A percentile compares a stretch with the other conserved stretches of the same genome.
Conservation (phyloP, 2,797 vertebrate genomes). For the Danio tinwini region DNA sequence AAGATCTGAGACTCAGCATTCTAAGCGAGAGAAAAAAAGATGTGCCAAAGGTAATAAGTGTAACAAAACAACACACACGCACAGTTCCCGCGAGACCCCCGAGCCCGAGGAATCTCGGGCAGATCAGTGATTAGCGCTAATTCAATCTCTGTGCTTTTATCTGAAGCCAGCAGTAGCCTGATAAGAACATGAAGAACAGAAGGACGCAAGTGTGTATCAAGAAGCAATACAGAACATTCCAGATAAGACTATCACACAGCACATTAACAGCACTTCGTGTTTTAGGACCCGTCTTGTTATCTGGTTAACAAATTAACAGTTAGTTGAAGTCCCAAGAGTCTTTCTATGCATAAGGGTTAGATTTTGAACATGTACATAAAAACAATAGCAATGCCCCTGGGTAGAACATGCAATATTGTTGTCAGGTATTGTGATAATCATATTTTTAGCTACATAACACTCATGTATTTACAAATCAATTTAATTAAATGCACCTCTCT, state of each 20-base stretch:
- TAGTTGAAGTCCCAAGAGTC: background rate
- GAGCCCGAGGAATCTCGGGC: constrained; percentile 27
- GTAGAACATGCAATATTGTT: too few species aligned
- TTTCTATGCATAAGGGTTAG: background rate
- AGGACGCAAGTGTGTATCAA: constrained; percentile 19
- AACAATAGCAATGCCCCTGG: background rate
- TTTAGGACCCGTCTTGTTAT: constrained; percentile 8
- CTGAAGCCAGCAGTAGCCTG: constrained; percentile 38
- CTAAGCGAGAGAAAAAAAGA: constrained; percentile 25
- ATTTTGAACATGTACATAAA: constrained; percentile 1
- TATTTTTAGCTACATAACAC: too few species aligned
- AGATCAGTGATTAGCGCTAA: constrained; percentile 56
- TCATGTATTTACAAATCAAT: too few species aligned
- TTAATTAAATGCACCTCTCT: too few species aligned
- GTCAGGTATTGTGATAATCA: too few species aligned
- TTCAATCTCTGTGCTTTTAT: constrained; percentile 52
- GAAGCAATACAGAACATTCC: constrained; percentile 26
- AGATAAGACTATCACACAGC: constrained; percentile 23
- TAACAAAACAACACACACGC: constrained; percentile 27
- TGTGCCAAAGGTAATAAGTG: constrained; percentile 40
- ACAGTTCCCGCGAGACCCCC: constrained; percentile 36
- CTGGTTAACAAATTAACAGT: background rate
- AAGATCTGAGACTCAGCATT: constrained; percentile 46
- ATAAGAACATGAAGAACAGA: constrained; percentile 24
- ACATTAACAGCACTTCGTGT: constrained; percentile 6